A percentile compares a stretch with the other conserved stretches of the same genome.
phyloP scores from a whole-genome alignment of 2,888 invertebrate genomes.

The Lacanobia wlatinum region DNA sequence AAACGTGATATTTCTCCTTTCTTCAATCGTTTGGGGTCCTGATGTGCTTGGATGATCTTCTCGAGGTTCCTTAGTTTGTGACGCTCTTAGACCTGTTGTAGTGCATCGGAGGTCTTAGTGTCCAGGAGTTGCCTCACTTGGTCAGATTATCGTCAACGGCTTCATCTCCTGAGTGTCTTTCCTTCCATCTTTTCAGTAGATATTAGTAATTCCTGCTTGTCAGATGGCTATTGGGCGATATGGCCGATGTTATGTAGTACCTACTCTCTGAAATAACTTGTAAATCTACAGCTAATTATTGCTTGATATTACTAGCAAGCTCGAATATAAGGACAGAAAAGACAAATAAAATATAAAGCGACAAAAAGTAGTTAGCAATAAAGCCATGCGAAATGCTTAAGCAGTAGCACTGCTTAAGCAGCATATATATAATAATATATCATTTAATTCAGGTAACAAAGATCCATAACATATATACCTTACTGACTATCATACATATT shows the following conservation, averaged over 20 bases:
- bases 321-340: not conserved
- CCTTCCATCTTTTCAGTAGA: not conserved
- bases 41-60: not conserved
- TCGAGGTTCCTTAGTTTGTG: too few species aligned
- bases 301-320: not conserved
- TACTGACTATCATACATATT: too few species aligned
- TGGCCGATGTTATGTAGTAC: not conserved
- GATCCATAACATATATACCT: too few species aligned
- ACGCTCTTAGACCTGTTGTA: not conserved
- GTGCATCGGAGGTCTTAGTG: not conserved
- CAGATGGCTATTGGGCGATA: not conserved
- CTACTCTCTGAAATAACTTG: not conserved
- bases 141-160: not conserved
- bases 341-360: not conserved
- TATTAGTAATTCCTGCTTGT: not conserved
- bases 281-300: not conserved
- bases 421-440: too few species aligned
- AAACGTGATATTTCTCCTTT: conserved; percentile 1
- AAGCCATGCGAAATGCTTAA: not conserved
- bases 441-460: too few species aligned
- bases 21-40: not conserved
- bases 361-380: not conserved
- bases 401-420: too few species aligned
- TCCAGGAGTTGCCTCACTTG: not conserved
- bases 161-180: not conserved